Base-by-base conservation (phyloP, 1,140 invertebrate genomes). In the Belonocnema kinseyi region DNA sequence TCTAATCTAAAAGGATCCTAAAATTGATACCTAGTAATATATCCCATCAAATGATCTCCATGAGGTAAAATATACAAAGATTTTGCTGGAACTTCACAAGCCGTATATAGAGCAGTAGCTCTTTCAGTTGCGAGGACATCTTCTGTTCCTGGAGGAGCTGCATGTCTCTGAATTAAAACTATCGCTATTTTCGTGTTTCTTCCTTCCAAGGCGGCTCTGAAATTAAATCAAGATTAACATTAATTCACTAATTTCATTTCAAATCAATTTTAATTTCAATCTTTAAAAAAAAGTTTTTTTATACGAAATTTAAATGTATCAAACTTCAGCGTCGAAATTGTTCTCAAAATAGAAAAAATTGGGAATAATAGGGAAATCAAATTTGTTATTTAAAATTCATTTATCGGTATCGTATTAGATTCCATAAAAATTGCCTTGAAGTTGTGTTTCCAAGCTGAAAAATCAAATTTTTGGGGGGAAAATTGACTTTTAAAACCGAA, bases 41-140 rank as follows among this genome's bases (percentile, higher is more conserved):
- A 96, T 83, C 97, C 96, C 90, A 96, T 92, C 73, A 98, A 92
- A 91, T 99, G 97, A 89, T 99, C 97, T 54, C 95, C 96, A 84
- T 97, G 95, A 14, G 98, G 97, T 53, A 94, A 85, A 56, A 99
- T 95, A 92, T 98, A 99, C 21, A 99, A 92, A 76, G 96, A 95
- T 92, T 99, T 99, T 1, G 96, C 94, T 78, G 96, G 96, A 78
- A 99, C 94, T 84, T 98, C 97, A 91, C 98, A 99, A 26, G 96
- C 95, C 53, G 94, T 94, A 88, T 97, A 99, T 0, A 99, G 92
- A 10, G 96, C 95, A 61, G 96, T 95, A 11, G 97, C 97, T 87
- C 97, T 93, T 89, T 99, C 98, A 2, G 95, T 95, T 5, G 97
- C 96, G 11, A 97, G 90, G 76, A 95, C 92, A 91, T 99, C 98